Evolutionary conservation across 1,140 invertebrate genomes (phyloP).

Genomic region (Rhopalosiphum maidis): DNA sequence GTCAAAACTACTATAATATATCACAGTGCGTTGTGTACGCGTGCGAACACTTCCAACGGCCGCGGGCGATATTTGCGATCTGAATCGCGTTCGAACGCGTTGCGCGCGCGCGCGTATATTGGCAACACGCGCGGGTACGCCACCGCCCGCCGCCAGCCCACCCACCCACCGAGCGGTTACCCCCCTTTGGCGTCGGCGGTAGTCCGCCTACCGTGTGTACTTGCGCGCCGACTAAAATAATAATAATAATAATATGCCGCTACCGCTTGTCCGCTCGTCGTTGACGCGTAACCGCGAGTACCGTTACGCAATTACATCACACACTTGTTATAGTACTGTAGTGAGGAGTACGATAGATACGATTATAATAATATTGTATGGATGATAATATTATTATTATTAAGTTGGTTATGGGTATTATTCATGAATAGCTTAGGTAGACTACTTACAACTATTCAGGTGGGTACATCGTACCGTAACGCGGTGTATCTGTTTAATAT

Average conservation of each 20-base stretch:
- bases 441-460: neutral
- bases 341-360: neutral
- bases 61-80: conserved; percentile 39
- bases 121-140: conserved; percentile 25
- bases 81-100: conserved; percentile 4
- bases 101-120: conserved; percentile 34
- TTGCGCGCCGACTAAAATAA: neutral
- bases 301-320: neutral
- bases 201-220: neutral
- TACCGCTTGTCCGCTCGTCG: neutral
- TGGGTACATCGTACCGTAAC: neutral
- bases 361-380: neutral
- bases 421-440: neutral
- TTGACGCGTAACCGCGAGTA: neutral
- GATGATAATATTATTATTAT: neutral
- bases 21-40: neutral
- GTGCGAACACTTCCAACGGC: conserved; percentile 13
- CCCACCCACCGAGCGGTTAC: neutral
- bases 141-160: neutral
- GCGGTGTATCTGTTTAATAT: neutral
- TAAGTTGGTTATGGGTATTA: neutral
- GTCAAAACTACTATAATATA: neutral
- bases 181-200: neutral
- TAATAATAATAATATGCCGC: too few species aligned
- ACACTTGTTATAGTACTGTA: neutral